Evolutionary conservation across 1,140 invertebrate genomes (phyloP), one percentile per base, ranked within the genome.

Genomic region (Condylostylus longicornis): DNA sequence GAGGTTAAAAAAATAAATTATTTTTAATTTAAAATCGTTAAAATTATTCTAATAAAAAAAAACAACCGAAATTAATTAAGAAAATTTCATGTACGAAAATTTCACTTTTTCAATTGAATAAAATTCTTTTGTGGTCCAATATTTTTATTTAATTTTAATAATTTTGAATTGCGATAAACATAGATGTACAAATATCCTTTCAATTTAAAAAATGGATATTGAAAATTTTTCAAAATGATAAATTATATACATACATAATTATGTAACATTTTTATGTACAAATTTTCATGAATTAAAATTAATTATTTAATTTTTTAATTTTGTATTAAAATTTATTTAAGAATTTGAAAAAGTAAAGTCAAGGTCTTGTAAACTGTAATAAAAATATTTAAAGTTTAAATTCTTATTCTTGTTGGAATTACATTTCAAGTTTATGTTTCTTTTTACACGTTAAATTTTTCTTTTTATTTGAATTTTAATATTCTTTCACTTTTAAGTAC

Each of bases 1-100:
- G 95, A 98, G 71, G 71, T 57, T 42, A 28, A 50, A 22, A 13
- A 22, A 22, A 17, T 9, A 34, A 7, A 31, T 31, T 45, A 40
- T 18, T n/a, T 14, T 0, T 14, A 28, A 12, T 41, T 17, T 33
- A n/a, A 15, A 31, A 10, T 25, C 17, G 5, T 17, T 20, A 5
- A 4, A 18, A 33, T 13, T 14, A 7, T 6, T 31, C 29, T 31
- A 6, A 15, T 31, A n/a, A 7, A n/a, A 25, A n/a, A n/a, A n/a
- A n/a, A n/a, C n/a, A n/a, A n/a, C n/a, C n/a, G n/a, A n/a, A n/a
- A n/a, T n/a, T n/a, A 7, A 12, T 23, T 6, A 23, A 7, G 22
- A 7, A 23, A 23, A 23, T 6, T 7, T 23, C 6, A 7, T 23
- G 6, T 23, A 23, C 12, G 22, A 23, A 23, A 23, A 23, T 7